These are phyloP conservation scores for Falco cherrug DNA, from an alignment of 2,797 vertebrate genomes.

Conservation along the genomic window DNA sequence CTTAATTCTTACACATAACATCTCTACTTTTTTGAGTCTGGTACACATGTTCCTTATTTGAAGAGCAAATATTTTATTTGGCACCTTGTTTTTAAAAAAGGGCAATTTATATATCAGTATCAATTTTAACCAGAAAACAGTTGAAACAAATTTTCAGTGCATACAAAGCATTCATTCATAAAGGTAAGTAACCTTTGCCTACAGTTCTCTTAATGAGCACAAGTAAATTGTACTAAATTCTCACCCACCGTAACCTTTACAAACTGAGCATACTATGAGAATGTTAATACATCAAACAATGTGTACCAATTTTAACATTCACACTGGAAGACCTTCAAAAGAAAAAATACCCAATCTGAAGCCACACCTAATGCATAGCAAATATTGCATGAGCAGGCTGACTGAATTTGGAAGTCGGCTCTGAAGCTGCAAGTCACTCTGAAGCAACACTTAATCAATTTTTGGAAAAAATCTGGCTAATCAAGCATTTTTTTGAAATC, in stretches of 20 bases:
- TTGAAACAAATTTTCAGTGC: slow-evolving; percentile 26
- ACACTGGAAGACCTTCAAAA: slow-evolving; percentile 5
- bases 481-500: background rate
- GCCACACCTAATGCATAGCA: background rate
- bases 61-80: slow-evolving; percentile 51
- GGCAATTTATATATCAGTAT: slow-evolving; percentile 5
- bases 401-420: background rate
- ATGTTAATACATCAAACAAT: background rate
- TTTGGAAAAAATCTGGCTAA: background rate
- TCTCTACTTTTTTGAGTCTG: background rate
- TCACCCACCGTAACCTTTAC: background rate
- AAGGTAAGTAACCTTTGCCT: background rate
- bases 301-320: background rate
- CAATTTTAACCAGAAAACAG: background rate
- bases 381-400: background rate
- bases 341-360: background rate
- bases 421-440: background rate
- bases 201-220: background rate
- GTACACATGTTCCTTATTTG: background rate
- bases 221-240: slow-evolving; percentile 2
- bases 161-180: background rate
- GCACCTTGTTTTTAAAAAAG: slow-evolving; percentile 9
- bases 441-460: background rate
- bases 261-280: background rate
- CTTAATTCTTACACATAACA: background rate